phyloP scores from a whole-genome alignment of 2,888 invertebrate species.

The Amorpha juglandis region DNA sequence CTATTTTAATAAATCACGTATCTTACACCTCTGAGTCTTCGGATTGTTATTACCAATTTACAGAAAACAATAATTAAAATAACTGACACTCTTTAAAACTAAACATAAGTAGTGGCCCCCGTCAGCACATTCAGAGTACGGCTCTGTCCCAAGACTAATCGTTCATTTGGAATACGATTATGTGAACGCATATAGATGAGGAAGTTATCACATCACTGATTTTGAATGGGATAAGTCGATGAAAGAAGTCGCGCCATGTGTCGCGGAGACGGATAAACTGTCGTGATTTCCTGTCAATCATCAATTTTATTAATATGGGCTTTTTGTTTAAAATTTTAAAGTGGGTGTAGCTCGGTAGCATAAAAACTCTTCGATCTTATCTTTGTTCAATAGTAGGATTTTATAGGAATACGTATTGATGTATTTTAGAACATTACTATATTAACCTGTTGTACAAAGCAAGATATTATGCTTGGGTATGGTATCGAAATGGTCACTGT shows the following conservation, averaged over 20 bases:
- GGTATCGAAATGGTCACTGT: too few species aligned
- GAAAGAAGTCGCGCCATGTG: conserved; percentile 49
- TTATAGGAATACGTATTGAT: neutral
- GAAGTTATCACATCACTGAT: conserved; percentile 72
- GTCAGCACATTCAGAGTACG: neutral
- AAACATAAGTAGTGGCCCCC: too few species aligned
- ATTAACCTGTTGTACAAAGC: neutral
- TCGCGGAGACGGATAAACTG: neutral
- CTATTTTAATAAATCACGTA: too few species aligned
- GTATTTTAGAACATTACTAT: neutral
- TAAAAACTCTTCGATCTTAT: neutral
- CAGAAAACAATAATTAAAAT: too few species aligned
- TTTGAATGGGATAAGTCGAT: conserved; percentile 68
- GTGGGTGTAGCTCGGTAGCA: neutral
- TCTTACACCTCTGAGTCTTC: too few species aligned
- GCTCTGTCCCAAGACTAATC: conserved; percentile 60
- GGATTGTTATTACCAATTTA: too few species aligned
- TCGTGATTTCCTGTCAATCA: neutral
- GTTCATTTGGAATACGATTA: conserved; percentile 77
- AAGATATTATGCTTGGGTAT: neutral
- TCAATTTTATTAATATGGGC: neutral
- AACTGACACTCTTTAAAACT: too few species aligned
- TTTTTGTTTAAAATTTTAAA: neutral
- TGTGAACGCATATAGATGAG: conserved; percentile 73
- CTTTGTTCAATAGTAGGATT: neutral